Conservation (phyloP, 2,113 vertebrate species). For the Globicephala melas region DNA sequence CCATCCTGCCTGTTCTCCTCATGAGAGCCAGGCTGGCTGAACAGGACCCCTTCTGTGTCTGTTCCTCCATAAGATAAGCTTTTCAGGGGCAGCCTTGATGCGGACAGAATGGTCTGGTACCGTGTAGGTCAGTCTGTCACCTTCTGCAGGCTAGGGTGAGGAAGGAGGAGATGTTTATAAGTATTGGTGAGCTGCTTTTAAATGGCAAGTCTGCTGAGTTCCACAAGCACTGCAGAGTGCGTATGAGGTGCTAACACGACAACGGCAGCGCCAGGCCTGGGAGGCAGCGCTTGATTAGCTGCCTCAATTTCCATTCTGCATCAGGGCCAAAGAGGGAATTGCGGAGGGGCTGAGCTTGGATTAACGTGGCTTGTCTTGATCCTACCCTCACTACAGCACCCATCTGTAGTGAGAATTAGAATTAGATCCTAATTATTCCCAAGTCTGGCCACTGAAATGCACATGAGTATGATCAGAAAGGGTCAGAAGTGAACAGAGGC, state of each 20-base stretch:
- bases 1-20: not conserved
- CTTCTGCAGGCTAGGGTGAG: not conserved
- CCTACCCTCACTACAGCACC: not conserved
- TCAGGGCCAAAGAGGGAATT: not conserved
- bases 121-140: not conserved
- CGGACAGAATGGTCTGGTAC: not conserved
- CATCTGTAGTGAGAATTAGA: not conserved
- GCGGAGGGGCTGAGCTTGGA: not conserved
- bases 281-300: not conserved
- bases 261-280: not conserved
- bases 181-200: not conserved
- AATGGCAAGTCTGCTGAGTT: not conserved
- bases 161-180: not conserved
- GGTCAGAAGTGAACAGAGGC: not conserved
- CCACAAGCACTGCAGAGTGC: not conserved
- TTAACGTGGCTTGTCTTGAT: not conserved
- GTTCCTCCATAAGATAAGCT: not conserved
- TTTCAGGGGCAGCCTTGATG: not conserved
- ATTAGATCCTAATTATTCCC: not conserved
- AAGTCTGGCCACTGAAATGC: not conserved
- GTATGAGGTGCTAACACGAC: not conserved
- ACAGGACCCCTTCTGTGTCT: not conserved
- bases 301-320: not conserved
- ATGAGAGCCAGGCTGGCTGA: not conserved
- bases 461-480: not conserved